Percentiles rank a stretch among this genome's conserved stretches.
phyloP scores from a whole-genome alignment of 30 jellyfish, hydroid and myxozoan genomes.

The Nemopilema nomurai region DNA sequence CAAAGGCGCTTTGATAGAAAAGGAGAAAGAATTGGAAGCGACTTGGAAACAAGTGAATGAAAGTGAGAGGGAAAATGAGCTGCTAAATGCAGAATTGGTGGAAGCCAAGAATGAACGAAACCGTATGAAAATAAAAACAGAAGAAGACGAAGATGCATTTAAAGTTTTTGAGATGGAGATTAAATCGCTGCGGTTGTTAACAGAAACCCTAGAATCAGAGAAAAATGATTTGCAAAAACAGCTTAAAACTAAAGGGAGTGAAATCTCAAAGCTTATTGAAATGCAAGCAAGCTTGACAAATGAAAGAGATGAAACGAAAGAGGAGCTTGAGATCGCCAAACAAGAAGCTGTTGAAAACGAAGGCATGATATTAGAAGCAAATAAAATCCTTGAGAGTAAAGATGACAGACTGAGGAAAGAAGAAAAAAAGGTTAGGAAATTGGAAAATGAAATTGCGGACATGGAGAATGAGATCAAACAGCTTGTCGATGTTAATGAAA shows the following conservation, averaged over 20 bases:
- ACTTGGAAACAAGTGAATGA: slow-evolving; percentile 16
- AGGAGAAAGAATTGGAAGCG: not conserved
- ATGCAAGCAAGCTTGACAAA: not conserved
- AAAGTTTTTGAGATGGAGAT: not conserved
- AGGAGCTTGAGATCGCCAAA: not conserved
- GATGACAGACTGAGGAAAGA: not conserved
- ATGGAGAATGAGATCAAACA: not conserved
- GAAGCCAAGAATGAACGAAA: slow-evolving; percentile 10
- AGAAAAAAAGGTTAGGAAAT: not conserved
- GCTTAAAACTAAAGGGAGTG: not conserved
- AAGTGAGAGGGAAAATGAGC: not conserved
- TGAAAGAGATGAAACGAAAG: not conserved
- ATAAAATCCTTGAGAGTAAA: slow-evolving; percentile 10
- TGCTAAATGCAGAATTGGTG: not conserved
- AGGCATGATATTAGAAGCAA: slow-evolving; percentile 13
- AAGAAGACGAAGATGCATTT: not conserved
- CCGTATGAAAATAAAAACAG: not conserved
- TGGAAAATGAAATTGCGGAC: not conserved
- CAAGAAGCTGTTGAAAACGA: slow-evolving; percentile 21
- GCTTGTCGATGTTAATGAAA: not conserved
- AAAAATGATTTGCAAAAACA: not conserved
- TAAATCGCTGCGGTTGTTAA: not conserved
- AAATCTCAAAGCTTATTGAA: not conserved
- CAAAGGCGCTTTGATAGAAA: slow-evolving; percentile 18
- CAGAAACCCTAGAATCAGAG: slow-evolving; percentile 15